Percentiles rank a stretch among this genome's conserved stretches.
phyloP scores from a whole-genome alignment of 2,113 vertebrate species.

The Planiliza haematocheilus region DNA sequence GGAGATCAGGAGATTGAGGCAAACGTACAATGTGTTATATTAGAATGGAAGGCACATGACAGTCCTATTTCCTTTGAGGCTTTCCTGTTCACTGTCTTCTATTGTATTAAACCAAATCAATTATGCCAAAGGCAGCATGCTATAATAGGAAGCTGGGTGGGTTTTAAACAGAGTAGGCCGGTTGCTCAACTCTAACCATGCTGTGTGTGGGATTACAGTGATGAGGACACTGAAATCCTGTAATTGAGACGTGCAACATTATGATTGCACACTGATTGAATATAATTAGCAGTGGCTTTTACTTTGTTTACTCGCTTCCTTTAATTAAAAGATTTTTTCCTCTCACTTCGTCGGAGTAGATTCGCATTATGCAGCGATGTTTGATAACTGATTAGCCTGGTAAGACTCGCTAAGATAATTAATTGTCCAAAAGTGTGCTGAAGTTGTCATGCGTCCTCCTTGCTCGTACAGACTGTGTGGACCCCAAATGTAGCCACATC shows the following conservation, averaged over 20 bases:
- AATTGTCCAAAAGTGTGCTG: constrained; percentile 55
- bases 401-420: constrained; percentile 58
- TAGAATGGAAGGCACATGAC: constrained; percentile 63
- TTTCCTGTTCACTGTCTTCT: constrained; percentile 59
- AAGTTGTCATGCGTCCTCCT: constrained; percentile 25
- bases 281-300: constrained; percentile 73
- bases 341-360: constrained; percentile 44
- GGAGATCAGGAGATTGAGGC: constrained; percentile 60
- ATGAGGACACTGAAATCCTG: constrained; percentile 68
- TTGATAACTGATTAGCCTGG: constrained; percentile 68
- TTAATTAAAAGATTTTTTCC: constrained; percentile 73
- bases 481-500: neutral
- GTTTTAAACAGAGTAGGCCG: constrained; percentile 52
- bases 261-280: constrained; percentile 77
- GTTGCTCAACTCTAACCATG: constrained; percentile 47
- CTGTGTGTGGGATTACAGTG: constrained; percentile 53
- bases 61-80: constrained; percentile 72
- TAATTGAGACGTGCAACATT: constrained; percentile 76
- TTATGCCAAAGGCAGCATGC: constrained; percentile 66
- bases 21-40: constrained; percentile 62
- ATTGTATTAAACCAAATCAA: constrained; percentile 76
- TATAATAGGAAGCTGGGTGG: constrained; percentile 60
- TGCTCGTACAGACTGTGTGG: constrained; percentile 9
- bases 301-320: constrained; percentile 72
- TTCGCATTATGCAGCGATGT: constrained; percentile 55